These are phyloP conservation scores for Monarcha castaneiventris DNA, from an alignment of 2,113 vertebrate genomes.

Conservation along the genomic window DNA sequence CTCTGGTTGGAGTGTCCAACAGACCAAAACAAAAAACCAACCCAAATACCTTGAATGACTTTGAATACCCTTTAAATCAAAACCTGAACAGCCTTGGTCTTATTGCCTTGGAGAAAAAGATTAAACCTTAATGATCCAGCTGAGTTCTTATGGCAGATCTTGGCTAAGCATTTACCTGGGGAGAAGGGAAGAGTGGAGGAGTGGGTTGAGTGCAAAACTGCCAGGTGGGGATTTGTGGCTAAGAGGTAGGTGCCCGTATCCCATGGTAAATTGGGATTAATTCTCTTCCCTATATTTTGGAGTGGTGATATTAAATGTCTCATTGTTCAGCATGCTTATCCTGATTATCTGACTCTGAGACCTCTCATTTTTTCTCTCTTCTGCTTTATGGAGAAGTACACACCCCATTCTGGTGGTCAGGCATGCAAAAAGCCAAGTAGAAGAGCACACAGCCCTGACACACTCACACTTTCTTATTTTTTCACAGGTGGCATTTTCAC, in stretches of 20 bases:
- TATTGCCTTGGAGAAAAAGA: background rate
- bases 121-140: background rate
- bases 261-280: accelerated
- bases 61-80: background rate
- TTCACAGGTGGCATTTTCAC: background rate
- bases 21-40: background rate
- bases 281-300: background rate
- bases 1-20: background rate
- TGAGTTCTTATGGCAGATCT: background rate
- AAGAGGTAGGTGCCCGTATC: background rate
- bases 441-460: background rate
- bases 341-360: background rate
- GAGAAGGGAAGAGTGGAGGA: background rate
- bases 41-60: background rate
- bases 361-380: background rate
- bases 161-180: background rate
- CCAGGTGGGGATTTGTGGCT: background rate
- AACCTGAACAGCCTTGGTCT: background rate
- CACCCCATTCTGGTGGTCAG: background rate
- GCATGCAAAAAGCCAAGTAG: background rate
- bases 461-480: background rate
- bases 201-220: background rate
- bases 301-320: background rate
- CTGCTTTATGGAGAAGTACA: background rate
- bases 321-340: background rate